These are phyloP conservation scores for Choloepus hoffmanni DNA, from an alignment of 2,113 vertebrate genomes.

Conservation along the genomic window DNA sequence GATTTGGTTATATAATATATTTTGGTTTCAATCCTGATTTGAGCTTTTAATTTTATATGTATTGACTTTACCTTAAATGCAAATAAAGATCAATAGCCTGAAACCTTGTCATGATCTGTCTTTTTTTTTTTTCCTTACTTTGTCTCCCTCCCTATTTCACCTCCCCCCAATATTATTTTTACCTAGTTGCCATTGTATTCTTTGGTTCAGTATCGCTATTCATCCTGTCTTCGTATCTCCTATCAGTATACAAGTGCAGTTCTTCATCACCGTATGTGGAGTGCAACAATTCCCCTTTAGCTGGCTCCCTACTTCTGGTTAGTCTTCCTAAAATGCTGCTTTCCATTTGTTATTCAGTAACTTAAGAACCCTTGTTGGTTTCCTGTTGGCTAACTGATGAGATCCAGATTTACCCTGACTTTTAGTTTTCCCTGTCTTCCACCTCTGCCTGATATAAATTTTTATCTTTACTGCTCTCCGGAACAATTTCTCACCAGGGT, in stretches of 20 bases:
- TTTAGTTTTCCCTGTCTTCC: neutral
- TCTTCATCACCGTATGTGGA: neutral
- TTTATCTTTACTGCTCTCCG: slow-evolving; percentile 9
- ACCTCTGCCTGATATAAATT: neutral
- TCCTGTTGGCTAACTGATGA: neutral
- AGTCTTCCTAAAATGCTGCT: slow-evolving; percentile 2
- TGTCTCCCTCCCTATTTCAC: neutral
- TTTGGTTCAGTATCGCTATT: neutral
- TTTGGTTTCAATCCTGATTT: slow-evolving; percentile 15
- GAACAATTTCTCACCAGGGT: neutral
- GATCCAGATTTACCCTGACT: neutral
- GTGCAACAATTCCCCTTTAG: neutral
- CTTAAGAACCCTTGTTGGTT: neutral
- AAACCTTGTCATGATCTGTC: neutral
- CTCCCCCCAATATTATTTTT: neutral
- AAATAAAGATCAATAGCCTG: slow-evolving; percentile 8
- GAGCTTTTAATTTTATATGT: neutral
- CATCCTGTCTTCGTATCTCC: neutral
- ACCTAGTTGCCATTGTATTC: neutral
- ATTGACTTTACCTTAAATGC: neutral
- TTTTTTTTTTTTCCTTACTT: neutral
- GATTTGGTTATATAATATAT: slow-evolving; percentile 9
- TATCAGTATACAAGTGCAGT: neutral
- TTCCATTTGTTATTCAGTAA: neutral
- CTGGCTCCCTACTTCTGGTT: slow-evolving; percentile 3